Conservation (phyloP, 2,797 vertebrate species). For the Lacerta viridis region DNA sequence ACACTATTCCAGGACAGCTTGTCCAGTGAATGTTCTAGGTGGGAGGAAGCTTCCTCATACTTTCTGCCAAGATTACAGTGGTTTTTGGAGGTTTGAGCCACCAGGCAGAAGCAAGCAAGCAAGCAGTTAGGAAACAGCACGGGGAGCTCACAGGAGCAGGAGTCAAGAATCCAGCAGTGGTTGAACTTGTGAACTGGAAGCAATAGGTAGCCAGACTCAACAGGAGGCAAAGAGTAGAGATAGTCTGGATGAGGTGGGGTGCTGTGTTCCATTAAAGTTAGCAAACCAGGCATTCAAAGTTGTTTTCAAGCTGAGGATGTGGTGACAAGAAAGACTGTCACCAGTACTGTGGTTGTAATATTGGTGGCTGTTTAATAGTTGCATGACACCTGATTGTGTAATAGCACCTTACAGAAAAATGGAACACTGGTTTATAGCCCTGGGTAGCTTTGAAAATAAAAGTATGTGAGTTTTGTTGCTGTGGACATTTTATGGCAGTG, state of each 20-base stretch:
- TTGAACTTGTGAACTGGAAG: neutral
- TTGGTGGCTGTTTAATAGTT: neutral
- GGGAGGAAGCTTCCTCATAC: neutral
- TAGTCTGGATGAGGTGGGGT: neutral
- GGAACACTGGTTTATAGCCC: neutral
- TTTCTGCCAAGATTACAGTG: neutral
- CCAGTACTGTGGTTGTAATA: neutral
- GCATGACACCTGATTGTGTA: neutral
- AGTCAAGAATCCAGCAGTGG: neutral
- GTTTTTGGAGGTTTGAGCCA: neutral
- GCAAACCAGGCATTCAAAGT: neutral
- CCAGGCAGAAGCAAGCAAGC: neutral
- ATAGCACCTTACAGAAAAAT: neutral
- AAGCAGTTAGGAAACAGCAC: neutral
- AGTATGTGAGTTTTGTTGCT: neutral
- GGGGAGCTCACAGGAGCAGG: neutral
- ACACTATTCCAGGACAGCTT: neutral
- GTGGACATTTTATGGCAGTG: neutral
- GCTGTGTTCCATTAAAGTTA: neutral
- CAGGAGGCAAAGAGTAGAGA: neutral
- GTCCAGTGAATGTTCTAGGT: neutral
- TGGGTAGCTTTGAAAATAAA: neutral
- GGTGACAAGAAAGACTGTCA: neutral
- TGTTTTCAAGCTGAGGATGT: neutral
- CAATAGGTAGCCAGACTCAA: neutral